Evolutionary conservation across 2,113 vertebrate species (phyloP), one percentile per base, ranked within the genome.

Genomic region (Seriola aureovittata): DNA sequence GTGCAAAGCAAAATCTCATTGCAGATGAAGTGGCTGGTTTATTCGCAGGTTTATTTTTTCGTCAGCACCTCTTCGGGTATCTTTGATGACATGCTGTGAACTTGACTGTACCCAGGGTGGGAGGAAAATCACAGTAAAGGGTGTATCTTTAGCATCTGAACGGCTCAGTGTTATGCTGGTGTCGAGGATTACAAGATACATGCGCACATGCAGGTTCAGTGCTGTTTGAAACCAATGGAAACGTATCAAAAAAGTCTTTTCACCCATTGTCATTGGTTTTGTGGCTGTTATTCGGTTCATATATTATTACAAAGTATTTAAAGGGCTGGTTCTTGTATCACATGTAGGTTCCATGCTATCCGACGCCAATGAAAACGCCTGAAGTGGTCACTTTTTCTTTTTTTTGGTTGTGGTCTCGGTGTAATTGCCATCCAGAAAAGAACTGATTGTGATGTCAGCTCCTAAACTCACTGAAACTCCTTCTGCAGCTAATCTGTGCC

Each of bases 401-500:
- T 14, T 14, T 46, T 50, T 19, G 2, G 29, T 29, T 29, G 3
- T 32, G 19, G 19, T 12, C 8, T 0, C 16, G 17, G 58, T 29
- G 40, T 29, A n/a, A 21, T 25, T 65, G 13, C 19, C 16, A 14
- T 63, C 11, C n/a, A 57, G 38, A 38, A 12, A 10, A 55, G 3
- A 63, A 57, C 0, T 48, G 57, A 69, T 55, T 57, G 57, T 60
- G 19, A 71, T 34, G 36, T 68, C 21, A 36, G 54, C 25, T 54
- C 25, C 38, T 16, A 69, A 69, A 64, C 40, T 70, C 46, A 21
- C 57, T 54, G 14, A 5, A 46, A 14, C 23, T 71, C 48, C 4
- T 59, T 58, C 34, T 42, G 71, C 32, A 65, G 70, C 36, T 84
- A 63, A 71, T 81, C 68, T 48, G 48, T 74, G 54, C 9, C 50